phyloP scores from a whole-genome alignment of 2,113 vertebrate genomes.

The Mola mola region DNA sequence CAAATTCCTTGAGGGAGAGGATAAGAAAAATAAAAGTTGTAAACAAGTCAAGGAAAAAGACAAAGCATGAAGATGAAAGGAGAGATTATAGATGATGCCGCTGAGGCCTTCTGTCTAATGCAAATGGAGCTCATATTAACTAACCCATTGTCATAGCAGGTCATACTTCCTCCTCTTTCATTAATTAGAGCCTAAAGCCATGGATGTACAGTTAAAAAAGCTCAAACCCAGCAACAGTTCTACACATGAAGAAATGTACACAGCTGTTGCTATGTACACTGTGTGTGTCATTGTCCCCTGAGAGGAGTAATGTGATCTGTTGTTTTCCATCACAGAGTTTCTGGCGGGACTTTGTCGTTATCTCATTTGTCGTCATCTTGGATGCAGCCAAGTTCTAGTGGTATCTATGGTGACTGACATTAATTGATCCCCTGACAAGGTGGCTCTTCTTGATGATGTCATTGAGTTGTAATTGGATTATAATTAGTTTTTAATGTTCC shows the following conservation, averaged over 20 bases:
- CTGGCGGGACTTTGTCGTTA: neutral
- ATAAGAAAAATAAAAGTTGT: too few species aligned
- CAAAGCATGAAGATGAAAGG: too few species aligned
- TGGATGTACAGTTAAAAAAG: constrained; percentile 61
- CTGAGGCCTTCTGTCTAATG: constrained; percentile 5
- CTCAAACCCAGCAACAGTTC: constrained; percentile 20
- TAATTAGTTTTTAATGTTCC: constrained; percentile 66
- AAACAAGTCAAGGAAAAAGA: neutral
- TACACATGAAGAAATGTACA: constrained; percentile 20
- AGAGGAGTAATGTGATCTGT: neutral
- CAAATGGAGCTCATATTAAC: constrained; percentile 11
- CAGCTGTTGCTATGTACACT: too few species aligned
- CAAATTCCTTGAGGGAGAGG: too few species aligned
- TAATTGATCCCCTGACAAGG: constrained; percentile 21
- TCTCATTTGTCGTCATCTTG: constrained; percentile 10
- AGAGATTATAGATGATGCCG: neutral
- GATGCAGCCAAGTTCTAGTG: constrained; percentile 3
- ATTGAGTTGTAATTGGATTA: constrained; percentile 55
- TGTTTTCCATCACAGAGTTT: constrained; percentile 18
- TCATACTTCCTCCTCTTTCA: constrained; percentile 14
- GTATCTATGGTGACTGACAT: constrained; percentile 46
- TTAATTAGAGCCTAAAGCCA: constrained; percentile 55
- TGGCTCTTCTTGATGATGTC: constrained; percentile 45
- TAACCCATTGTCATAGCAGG: constrained; percentile 32
- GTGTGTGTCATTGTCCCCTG: neutral